Evolutionary conservation across 1,140 invertebrate genomes (phyloP), one percentile per base, ranked within the genome.

Genomic region (fruit fly (Drosophila melanogaster)): DNA sequence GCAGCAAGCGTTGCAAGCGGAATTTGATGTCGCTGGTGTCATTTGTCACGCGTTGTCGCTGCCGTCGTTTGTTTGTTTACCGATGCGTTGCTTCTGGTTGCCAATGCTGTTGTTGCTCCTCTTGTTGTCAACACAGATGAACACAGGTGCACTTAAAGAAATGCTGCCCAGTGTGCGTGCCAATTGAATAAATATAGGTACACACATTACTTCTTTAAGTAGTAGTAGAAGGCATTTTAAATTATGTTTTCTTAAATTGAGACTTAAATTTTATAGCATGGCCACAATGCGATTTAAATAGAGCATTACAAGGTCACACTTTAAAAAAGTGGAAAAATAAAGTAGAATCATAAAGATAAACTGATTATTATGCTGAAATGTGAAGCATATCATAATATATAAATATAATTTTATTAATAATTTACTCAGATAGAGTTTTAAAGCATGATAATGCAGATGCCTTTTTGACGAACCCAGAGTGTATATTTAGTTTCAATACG

Each of bases 11-110:
- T 54, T 49, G 61, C 73, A 70, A 70, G 74, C 56, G 41, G 65
- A 66, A 77, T 84, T 84, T 84, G 73, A 84, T 89, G 84, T 84
- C 84, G 62, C 67, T 85, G 69, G 80, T 84, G 84, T 89, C 84
- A 89, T 89, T 89, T 89, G 84, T 89, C 84, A 89, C 84, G 85
- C 73, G 66, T 64, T 81, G 75, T 41, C 55, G 59, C 70, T 67
- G 79, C 19, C 37, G 59, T 67, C 66, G 79, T 64, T 75, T 58
- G 70, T 74, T 79, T 79, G 77, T 59, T 79, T 75, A 59, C 70
- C 70, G 76, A 56, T 58, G 76, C 58, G 64, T 67, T 75, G 77
- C 54, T 58, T 33, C 53, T 56, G 60, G 62, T 51, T 43, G 72
- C 47, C 37, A 30, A 19, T 41, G 50, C n/a, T 40, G 50, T 41